Conservation (phyloP, 1,140 invertebrate genomes). For the Diachasmimorpha longicaudata region DNA sequence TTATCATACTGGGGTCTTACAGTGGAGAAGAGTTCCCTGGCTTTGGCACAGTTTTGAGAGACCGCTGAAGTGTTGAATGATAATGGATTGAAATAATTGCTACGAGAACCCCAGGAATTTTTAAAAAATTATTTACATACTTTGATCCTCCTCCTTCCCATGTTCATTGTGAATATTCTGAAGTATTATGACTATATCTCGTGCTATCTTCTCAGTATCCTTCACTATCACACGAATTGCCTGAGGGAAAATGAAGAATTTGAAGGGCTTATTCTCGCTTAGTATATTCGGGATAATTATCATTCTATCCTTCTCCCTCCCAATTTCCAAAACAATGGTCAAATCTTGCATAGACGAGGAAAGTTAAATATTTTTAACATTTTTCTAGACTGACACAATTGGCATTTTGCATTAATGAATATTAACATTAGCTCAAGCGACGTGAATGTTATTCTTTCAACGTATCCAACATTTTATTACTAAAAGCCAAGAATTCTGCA, state of each 20-base stretch:
- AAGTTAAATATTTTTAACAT: no score
- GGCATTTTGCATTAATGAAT: no score
- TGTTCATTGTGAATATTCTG: constrained; percentile 75
- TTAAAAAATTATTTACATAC: constrained; percentile 37
- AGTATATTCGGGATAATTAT: no score
- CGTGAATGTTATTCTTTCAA: no score
- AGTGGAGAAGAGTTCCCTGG: constrained; percentile 65
- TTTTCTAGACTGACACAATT: no score
- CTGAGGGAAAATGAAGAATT: constrained; percentile 55
- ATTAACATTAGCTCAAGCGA: no score
- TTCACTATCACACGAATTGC: constrained; percentile 72
- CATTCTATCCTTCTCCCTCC: no score
- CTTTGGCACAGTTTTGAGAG: constrained; percentile 64
- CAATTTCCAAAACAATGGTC: background rate
- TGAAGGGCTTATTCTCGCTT: no score
- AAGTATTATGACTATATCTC: constrained; percentile 73
- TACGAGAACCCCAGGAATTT: no score
- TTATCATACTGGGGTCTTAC: constrained; percentile 67
- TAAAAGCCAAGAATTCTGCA: no score
- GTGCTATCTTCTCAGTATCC: constrained; percentile 72
- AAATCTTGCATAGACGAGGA: no score
- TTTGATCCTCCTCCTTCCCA: constrained; percentile 64
- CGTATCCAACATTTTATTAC: no score
- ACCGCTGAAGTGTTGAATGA: constrained; percentile 58
- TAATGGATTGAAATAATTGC: background rate